These are phyloP conservation scores for Ochotona princeps DNA, from an alignment of 2,113 vertebrate species.

Conservation along the genomic window DNA sequence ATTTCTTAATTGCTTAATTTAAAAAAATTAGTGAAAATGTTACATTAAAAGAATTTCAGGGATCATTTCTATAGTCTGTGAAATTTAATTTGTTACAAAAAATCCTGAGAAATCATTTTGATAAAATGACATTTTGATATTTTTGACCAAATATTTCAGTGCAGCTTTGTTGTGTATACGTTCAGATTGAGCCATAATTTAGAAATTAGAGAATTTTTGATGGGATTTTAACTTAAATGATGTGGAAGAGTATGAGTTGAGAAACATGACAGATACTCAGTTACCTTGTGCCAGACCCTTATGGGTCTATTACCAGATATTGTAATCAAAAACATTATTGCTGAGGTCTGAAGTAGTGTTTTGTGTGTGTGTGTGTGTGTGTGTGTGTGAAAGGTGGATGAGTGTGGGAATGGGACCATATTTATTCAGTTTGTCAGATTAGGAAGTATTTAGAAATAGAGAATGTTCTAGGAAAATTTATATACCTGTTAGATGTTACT, in stretches of 20 bases:
- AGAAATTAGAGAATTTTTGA: background rate
- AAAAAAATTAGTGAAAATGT: background rate
- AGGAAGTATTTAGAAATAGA: constrained; percentile 23
- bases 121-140: background rate
- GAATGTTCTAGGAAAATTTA: background rate
- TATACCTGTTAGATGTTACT: background rate
- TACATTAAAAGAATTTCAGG: constrained; percentile 21
- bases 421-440: background rate
- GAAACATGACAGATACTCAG: background rate
- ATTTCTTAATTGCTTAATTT: constrained; percentile 37
- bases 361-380: no score
- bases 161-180: background rate
- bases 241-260: background rate
- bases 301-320: background rate
- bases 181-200: background rate
- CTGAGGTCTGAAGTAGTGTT: background rate
- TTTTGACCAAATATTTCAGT: background rate
- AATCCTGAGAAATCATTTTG: background rate
- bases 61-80: no score
- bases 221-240: constrained; percentile 13
- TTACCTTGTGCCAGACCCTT: background rate
- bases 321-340: background rate
- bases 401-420: background rate
- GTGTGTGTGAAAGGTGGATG: background rate
- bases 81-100: background rate